A percentile compares a stretch with the other conserved stretches of the same genome.
These are phyloP conservation scores for Phorcus lineatus DNA, from an alignment of 2,888 invertebrate species.

Conservation along the genomic window DNA sequence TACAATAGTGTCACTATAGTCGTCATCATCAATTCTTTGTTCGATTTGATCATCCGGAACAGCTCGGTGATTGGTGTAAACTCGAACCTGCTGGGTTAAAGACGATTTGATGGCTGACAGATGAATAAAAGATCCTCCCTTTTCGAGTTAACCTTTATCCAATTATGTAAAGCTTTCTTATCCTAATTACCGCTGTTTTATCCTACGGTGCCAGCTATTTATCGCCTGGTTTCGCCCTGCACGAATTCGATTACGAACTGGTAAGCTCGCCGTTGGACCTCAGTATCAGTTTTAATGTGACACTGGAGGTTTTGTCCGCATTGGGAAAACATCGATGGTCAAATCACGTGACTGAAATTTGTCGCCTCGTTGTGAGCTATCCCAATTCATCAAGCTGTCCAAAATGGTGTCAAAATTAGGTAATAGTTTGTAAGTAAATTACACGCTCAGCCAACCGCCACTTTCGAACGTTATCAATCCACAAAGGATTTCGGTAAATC, in stretches of 20 bases:
- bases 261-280: background rate
- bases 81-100: slow-evolving; percentile 18
- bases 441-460: background rate
- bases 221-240: slow-evolving; percentile 6
- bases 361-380: background rate
- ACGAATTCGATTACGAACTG: background rate
- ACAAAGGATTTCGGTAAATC: background rate
- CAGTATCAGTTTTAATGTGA: background rate
- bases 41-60: slow-evolving; percentile 11
- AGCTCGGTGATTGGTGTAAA: slow-evolving; percentile 11
- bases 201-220: slow-evolving; percentile 5
- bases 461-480: background rate
- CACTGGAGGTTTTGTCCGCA: background rate
- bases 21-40: slow-evolving; percentile 20
- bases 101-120: slow-evolving; percentile 20
- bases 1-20: slow-evolving; percentile 15
- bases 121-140: slow-evolving; percentile 15
- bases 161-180: slow-evolving; percentile 24
- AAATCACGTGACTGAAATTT: background rate
- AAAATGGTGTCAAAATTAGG: background rate
- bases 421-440: slow-evolving; percentile 1
- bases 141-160: slow-evolving; percentile 5
- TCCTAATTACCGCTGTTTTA: slow-evolving; percentile 13
- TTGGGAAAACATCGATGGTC: background rate
- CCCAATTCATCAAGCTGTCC: background rate